phyloP scores from a whole-genome alignment of 2,797 vertebrate genomes.

The Chrosomus eos region DNA sequence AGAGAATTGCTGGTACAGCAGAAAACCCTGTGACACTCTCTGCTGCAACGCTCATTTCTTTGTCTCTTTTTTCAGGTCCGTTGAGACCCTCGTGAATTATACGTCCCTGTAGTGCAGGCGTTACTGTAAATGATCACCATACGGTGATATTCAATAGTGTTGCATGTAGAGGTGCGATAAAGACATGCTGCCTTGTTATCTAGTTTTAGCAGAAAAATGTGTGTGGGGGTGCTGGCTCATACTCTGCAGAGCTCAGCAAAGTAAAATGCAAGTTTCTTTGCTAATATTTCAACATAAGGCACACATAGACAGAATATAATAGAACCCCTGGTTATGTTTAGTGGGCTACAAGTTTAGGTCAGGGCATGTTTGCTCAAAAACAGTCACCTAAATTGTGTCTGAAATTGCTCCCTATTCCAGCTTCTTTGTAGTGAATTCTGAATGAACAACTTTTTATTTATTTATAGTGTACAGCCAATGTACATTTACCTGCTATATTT shows the following conservation, averaged over 20 bases:
- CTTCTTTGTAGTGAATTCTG: not conserved
- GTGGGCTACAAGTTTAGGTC: not conserved
- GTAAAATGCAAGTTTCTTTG: conserved; percentile 11
- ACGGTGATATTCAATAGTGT: not conserved
- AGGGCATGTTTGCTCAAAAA: not conserved
- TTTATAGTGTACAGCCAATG: not conserved
- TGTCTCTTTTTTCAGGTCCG: not conserved
- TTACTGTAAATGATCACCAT: conserved; percentile 10
- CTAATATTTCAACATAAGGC: conserved; percentile 23
- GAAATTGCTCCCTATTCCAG: not conserved
- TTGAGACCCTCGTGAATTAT: not conserved
- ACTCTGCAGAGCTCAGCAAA: conserved; percentile 60
- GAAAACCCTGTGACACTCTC: conserved; percentile 47
- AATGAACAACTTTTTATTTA: not conserved
- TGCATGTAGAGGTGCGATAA: conserved; percentile 12
- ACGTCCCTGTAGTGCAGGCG: not conserved
- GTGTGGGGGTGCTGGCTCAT: conserved; percentile 18
- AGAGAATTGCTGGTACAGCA: conserved; percentile 57
- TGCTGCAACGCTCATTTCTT: conserved; percentile 10
- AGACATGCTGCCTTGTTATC: conserved; percentile 32
- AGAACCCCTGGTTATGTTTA: conserved; percentile 13
- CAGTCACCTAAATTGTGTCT: not conserved
- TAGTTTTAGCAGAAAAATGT: conserved; percentile 20
- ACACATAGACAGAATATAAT: not conserved
- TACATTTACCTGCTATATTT: not conserved